Evolutionary conservation across 92 coral and sea anemone species (phyloP), one percentile per base, ranked within the genome.

Genomic region (Palythoa heliodiscus): DNA sequence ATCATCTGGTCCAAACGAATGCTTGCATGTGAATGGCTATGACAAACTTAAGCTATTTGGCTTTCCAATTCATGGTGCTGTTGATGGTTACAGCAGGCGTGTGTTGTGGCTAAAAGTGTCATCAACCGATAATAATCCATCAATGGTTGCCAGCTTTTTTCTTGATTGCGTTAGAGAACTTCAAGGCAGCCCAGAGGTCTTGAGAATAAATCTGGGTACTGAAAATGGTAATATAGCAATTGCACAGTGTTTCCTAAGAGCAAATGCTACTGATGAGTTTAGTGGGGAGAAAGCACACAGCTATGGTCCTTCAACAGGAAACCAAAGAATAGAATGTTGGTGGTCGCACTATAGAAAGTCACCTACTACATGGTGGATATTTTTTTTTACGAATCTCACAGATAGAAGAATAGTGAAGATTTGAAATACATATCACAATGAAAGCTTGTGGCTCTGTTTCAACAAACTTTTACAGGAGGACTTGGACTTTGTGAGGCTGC

Each of bases 361-460:
- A n/a, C 86, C 83, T 8, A 89, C 92, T 64, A 50, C 86, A 16
- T 87, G 86, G 90, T 87, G 64, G 64, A 58, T 58, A 15, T 16
- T 16, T 58, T 58, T 58, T 15, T 58, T 58, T 17, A 58, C 16
- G 64, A 15, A 58, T 15, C 64, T 58, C 64, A 58, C n/a, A 58
- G 72, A 23, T 22, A 13, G 39, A 22, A 40, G 72, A 67, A 67
- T 67, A 23, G 29, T 67, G 72, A 25, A 22, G 72, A 22, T 22
- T 67, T 40, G 72, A 7, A 67, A 22, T 40, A 67, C 39, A 22
- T 25, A 25, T 11, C 17, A 70, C n/a, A 15, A 70, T 9, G 92
- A 92, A 76, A 89, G 92, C 58, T 25, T 89, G 73, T 92, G 94
- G 94, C 67, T 54, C 77, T 91, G 89, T 76, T 91, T 89, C 74